These are phyloP conservation scores for Lepetodrilus schrolli DNA, from an alignment of 2,888 invertebrate genomes.

Conservation along the genomic window DNA sequence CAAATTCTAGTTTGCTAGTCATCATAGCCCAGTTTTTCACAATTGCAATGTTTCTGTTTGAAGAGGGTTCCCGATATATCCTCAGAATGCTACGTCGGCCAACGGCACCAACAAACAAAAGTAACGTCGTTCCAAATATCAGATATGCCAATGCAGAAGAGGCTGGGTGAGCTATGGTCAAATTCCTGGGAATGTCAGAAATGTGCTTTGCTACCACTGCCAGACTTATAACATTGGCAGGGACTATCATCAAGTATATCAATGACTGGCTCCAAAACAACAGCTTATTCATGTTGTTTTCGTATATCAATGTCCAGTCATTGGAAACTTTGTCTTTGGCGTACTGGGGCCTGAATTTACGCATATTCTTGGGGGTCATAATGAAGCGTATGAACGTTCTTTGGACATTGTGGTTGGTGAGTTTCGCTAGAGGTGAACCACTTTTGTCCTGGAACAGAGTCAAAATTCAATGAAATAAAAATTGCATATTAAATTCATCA, in stretches of 20 bases:
- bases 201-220: neutral
- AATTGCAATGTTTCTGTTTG: conserved; percentile 28
- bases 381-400: conserved; percentile 9
- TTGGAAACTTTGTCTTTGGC: conserved; percentile 29
- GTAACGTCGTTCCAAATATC: neutral
- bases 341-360: conserved; percentile 27
- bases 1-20: conserved; percentile 6
- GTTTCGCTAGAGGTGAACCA: neutral
- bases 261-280: conserved; percentile 32
- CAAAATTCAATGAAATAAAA: too few relatives aligned
- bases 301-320: conserved; percentile 30
- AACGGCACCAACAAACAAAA: conserved; percentile 24
- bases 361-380: neutral
- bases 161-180: conserved; percentile 7
- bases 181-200: conserved; percentile 15
- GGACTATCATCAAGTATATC: conserved; percentile 28
- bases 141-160: conserved; percentile 5
- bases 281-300: conserved; percentile 31
- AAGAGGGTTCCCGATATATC: conserved; percentile 28
- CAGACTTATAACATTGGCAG: neutral
- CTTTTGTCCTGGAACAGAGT: neutral
- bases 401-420: neutral
- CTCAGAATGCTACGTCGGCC: conserved; percentile 24
- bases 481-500: too few relatives aligned
- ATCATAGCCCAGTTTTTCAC: conserved; percentile 29